phyloP scores from a whole-genome alignment of 2,888 invertebrate species.

The Eugnorisma glareosa region DNA sequence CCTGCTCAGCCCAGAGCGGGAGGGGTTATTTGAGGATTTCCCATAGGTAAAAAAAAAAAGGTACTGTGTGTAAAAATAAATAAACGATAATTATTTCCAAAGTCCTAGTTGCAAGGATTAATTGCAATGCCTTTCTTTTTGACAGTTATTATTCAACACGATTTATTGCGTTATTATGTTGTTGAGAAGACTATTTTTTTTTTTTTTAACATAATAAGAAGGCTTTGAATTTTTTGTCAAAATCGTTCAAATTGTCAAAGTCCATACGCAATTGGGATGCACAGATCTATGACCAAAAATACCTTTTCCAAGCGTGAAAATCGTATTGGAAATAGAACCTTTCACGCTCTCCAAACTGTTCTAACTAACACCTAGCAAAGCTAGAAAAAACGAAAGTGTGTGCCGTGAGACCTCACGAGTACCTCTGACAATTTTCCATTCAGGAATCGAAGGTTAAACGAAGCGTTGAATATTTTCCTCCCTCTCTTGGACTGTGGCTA shows the following conservation, averaged over 20 bases:
- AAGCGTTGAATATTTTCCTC: slow-evolving; percentile 81
- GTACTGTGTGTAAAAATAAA: background rate
- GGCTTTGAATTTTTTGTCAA: no score
- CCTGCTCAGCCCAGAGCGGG: no score
- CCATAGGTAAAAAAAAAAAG: no score
- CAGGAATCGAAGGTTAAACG: slow-evolving; percentile 88
- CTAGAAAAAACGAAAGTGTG: slow-evolving; percentile 30
- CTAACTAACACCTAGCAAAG: background rate
- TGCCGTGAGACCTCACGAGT: slow-evolving; percentile 57
- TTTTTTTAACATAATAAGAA: background rate
- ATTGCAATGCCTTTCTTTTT: background rate
- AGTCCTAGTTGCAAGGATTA: background rate
- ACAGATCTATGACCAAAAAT: background rate
- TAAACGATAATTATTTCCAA: background rate
- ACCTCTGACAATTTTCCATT: slow-evolving; percentile 80
- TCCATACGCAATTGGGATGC: background rate
- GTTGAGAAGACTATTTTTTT: background rate
- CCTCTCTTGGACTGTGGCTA: slow-evolving; percentile 70
- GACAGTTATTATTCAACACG: background rate
- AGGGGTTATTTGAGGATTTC: no score
- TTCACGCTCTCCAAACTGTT: background rate
- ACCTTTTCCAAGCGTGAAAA: background rate
- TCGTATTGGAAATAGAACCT: background rate
- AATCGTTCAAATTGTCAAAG: background rate
- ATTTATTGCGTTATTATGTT: background rate